Evolutionary conservation across 2,888 invertebrate species (phyloP).

Genomic region (Lymantria monacha): DNA sequence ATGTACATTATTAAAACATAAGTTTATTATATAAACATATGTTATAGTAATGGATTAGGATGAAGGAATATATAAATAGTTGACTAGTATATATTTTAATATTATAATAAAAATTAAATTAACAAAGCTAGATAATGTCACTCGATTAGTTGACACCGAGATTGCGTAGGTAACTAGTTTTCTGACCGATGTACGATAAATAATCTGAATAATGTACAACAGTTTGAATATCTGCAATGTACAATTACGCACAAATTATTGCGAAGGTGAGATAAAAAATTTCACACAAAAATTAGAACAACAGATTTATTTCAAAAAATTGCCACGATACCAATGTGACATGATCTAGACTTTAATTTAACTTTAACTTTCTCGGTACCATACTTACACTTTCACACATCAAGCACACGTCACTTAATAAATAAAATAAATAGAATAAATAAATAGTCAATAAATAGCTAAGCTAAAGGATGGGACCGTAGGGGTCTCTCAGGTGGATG

Average conservation of each 20-base stretch:
- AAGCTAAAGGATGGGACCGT: constrained; percentile 77
- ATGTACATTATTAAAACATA: constrained; percentile 37
- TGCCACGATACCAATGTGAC: constrained; percentile 82
- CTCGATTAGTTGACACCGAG: constrained; percentile 63
- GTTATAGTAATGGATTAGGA: constrained; percentile 53
- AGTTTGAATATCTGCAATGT: constrained; percentile 22
- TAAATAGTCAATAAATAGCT: constrained; percentile 83
- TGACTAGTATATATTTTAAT: constrained; percentile 77
- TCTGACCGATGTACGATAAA: constrained; percentile 62
- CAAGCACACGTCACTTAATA: constrained; percentile 81
- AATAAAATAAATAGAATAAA: constrained; percentile 83
- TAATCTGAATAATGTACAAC: constrained; percentile 27
- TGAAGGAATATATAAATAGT: constrained; percentile 57
- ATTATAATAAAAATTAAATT: constrained; percentile 72
- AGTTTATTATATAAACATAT: constrained; percentile 39
- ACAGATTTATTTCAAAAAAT: constrained; percentile 81
- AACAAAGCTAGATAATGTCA: constrained; percentile 81
- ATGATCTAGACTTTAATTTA: constrained; percentile 83
- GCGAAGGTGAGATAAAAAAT: constrained; percentile 70
- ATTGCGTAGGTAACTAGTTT: constrained; percentile 60
- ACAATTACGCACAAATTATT: constrained; percentile 66
- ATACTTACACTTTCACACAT: constrained; percentile 78
- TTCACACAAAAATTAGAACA: constrained; percentile 76
- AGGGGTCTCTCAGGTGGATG: constrained; percentile 74
- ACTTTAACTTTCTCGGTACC: constrained; percentile 72